Conservation (phyloP, 2,888 invertebrate genomes). For the Caenorhabditis uteleia region DNA sequence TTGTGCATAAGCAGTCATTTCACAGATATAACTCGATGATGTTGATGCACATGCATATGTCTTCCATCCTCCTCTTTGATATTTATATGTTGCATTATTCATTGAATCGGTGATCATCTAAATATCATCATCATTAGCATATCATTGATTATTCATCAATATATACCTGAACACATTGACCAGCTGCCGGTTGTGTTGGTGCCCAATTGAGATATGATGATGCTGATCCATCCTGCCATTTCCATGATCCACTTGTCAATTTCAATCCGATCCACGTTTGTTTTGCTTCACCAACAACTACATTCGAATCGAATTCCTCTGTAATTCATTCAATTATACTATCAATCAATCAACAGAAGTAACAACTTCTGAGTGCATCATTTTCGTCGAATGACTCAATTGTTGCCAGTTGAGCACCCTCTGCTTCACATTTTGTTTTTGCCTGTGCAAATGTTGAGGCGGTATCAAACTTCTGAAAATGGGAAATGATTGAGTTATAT, state of each 20-base stretch:
- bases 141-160: too few relatives aligned
- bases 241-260: conserved; percentile 7
- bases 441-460: conserved; percentile 7
- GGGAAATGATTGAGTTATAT: not conserved
- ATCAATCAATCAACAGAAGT: too few relatives aligned
- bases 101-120: conserved; percentile 26
- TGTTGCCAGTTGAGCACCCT: conserved; percentile 10
- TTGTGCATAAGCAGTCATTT: conserved; percentile 6
- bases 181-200: conserved; percentile 16
- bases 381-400: conserved; percentile 11
- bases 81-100: conserved; percentile 17
- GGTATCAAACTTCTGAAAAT: conserved; percentile 4
- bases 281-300: conserved; percentile 6
- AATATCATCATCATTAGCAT: not conserved
- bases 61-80: conserved; percentile 28
- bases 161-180: conserved; percentile 14
- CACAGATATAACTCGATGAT: conserved; percentile 22
- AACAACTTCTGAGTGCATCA: conserved; percentile 26
- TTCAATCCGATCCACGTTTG: conserved; percentile 27
- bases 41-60: conserved; percentile 12
- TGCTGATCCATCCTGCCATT: conserved; percentile 15
- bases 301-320: conserved; percentile 22
- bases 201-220: conserved; percentile 17
- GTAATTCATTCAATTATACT: not conserved
- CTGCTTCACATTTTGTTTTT: conserved; percentile 2